Conservation (phyloP, 2,888 invertebrate species). For the Oscheius myriophilus region DNA sequence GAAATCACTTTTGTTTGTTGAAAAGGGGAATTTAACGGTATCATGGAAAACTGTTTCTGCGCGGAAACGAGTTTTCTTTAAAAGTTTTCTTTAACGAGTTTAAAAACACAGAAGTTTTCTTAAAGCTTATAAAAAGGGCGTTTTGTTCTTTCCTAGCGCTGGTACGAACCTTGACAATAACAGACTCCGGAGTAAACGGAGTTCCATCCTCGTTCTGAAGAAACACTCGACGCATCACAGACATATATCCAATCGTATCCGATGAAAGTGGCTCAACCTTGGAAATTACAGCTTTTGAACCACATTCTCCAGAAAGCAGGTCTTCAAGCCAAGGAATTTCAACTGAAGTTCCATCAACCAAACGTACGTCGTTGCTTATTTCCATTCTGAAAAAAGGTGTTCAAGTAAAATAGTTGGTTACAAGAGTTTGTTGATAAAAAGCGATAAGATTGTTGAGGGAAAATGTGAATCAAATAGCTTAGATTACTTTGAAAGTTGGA, state of each 20-base stretch:
- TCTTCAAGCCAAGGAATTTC: conserved; percentile 9
- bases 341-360: conserved; percentile 10
- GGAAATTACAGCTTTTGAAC: conserved; percentile 7
- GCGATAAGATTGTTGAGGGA: too few relatives aligned
- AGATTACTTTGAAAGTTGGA: too few relatives aligned
- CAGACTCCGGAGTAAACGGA: conserved; percentile 24
- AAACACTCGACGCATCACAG: conserved; percentile 53
- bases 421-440: too few relatives aligned
- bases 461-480: too few relatives aligned
- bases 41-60: too few relatives aligned
- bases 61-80: too few relatives aligned
- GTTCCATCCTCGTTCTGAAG: conserved; percentile 50
- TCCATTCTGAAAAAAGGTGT: neutral
- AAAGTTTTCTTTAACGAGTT: too few relatives aligned
- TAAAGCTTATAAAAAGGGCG: too few relatives aligned
- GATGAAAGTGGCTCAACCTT: conserved; percentile 38
- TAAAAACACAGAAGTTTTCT: too few relatives aligned
- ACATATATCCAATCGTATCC: conserved; percentile 54
- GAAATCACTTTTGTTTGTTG: too few relatives aligned
- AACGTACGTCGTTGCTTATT: neutral
- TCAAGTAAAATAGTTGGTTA: neutral
- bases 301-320: neutral
- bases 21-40: too few relatives aligned
- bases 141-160: too few relatives aligned
- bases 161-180: conserved; percentile 28